A percentile compares a stretch with the other conserved stretches of the same genome.
Evolutionary conservation across 2,888 invertebrate genomes (phyloP).

Genomic region (Acanthoscelides obtectus): DNA sequence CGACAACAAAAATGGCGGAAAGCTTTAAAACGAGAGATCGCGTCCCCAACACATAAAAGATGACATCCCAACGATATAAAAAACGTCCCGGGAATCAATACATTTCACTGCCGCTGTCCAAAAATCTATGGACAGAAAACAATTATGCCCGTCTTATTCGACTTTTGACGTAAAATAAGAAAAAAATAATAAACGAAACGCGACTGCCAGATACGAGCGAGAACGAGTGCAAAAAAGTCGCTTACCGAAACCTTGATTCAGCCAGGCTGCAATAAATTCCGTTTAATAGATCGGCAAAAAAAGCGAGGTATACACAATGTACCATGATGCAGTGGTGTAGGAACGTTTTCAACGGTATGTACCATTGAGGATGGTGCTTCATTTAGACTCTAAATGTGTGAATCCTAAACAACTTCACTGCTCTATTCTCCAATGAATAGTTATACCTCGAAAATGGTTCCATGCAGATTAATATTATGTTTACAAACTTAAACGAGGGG

Average conservation of each 20-base stretch:
- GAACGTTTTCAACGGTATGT: background rate
- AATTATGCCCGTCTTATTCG: conserved; percentile 6
- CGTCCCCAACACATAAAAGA: background rate
- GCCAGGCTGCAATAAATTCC: conserved; percentile 30
- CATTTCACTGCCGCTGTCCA: background rate
- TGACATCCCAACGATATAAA: background rate
- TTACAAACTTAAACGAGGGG: no score
- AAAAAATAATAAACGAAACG: conserved; percentile 7
- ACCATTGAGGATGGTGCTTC: no score
- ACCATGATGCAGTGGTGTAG: conserved; percentile 24
- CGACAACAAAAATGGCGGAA: background rate
- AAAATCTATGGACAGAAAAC: conserved; percentile 1
- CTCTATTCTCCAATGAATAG: no score
- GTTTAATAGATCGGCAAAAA: conserved; percentile 30
- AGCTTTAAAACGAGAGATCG: background rate
- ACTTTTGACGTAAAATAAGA: conserved; percentile 7
- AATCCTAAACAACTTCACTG: no score
- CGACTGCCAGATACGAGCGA: conserved; percentile 6
- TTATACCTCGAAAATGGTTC: no score
- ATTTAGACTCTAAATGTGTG: no score
- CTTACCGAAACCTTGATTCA: conserved; percentile 28
- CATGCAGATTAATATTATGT: no score
- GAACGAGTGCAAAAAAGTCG: conserved; percentile 11
- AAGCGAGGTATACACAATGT: conserved; percentile 16
- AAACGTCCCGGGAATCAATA: background rate